Conservation (phyloP, 2,113 vertebrate species). For the Sander lucioperca region DNA sequence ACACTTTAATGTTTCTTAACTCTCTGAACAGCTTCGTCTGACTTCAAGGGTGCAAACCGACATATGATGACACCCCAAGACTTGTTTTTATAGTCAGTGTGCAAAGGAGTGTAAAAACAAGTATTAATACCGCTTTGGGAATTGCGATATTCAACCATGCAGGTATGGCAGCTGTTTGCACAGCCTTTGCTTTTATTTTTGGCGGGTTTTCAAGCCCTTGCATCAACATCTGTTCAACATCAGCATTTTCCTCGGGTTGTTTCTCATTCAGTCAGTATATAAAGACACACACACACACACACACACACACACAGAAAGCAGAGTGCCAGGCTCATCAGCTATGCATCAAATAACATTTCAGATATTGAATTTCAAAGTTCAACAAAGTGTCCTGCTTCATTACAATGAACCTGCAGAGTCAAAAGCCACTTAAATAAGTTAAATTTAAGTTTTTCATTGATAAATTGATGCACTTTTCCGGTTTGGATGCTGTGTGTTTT, state of each 20-base stretch:
- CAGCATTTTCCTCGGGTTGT: slow-evolving; percentile 8
- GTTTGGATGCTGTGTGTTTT: too few species aligned
- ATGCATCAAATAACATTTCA: too few species aligned
- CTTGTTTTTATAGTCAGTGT: background rate
- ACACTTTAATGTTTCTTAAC: too few species aligned
- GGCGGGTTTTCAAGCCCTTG: slow-evolving; percentile 12
- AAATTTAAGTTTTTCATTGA: too few species aligned
- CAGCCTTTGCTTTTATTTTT: slow-evolving; percentile 4
- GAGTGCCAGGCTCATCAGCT: too few species aligned
- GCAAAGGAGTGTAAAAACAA: too few species aligned
- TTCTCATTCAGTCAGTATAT: slow-evolving; percentile 3
- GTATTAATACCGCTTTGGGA: background rate
- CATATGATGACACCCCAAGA: background rate
- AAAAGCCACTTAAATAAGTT: background rate
- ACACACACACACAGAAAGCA: too few species aligned
- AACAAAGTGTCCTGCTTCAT: background rate
- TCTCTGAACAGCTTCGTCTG: too few species aligned
- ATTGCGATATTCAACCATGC: background rate
- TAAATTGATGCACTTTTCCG: too few species aligned
- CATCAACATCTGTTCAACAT: slow-evolving; percentile 65
- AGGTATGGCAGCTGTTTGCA: background rate
- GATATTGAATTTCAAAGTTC: too few species aligned
- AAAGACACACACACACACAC: background rate
- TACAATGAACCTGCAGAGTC: background rate
- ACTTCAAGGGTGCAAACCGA: too few species aligned